These are phyloP conservation scores for Caranx ignobilis DNA, from an alignment of 2,113 vertebrate genomes.

Conservation along the genomic window DNA sequence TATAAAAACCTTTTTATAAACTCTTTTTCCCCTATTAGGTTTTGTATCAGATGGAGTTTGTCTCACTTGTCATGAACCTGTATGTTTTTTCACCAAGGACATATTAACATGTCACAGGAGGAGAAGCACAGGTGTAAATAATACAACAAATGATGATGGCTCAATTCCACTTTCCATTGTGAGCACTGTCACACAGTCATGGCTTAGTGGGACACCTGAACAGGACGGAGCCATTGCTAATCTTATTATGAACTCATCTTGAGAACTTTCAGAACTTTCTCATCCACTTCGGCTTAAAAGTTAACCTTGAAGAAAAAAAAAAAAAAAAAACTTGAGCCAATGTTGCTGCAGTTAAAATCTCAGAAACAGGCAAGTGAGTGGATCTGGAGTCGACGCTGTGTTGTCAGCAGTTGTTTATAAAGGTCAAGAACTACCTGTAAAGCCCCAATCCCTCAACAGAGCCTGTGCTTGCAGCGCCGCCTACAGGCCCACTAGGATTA, in stretches of 20 bases:
- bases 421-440: conserved; percentile 21
- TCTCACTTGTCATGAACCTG: neutral
- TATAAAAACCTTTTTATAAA: neutral
- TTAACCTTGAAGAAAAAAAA: neutral
- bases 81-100: neutral
- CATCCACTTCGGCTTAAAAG: neutral
- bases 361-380: neutral
- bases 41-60: neutral
- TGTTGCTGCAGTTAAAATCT: neutral
- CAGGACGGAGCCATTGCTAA: neutral
- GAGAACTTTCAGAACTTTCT: neutral
- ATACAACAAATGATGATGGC: neutral
- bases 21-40: neutral
- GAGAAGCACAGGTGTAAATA: neutral
- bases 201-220: conserved; percentile 2
- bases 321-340: neutral
- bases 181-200: neutral
- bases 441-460: conserved; percentile 7
- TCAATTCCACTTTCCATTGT: neutral
- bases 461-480: conserved; percentile 20
- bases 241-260: neutral
- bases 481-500: conserved; percentile 40
- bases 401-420: conserved; percentile 1
- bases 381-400: neutral
- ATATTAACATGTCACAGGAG: neutral